These are phyloP conservation scores for Heliconius erato DNA, from an alignment of 2,888 invertebrate genomes.

Conservation along the genomic window DNA sequence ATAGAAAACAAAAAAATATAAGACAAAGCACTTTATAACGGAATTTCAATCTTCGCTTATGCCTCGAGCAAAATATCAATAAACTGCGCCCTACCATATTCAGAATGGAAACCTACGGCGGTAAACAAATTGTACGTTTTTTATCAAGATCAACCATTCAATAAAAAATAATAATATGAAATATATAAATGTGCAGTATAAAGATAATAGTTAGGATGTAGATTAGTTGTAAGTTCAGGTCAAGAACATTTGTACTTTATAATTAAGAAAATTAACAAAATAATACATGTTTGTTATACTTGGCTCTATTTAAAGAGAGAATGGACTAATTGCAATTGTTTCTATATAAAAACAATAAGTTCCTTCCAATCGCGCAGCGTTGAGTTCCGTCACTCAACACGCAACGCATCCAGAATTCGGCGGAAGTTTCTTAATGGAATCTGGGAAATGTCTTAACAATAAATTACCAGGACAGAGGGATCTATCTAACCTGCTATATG, in stretches of 20 bases:
- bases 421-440: too few relatives aligned
- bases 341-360: background rate
- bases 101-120: conserved; percentile 48
- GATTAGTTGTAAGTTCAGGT: background rate
- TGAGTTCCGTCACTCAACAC: too few relatives aligned
- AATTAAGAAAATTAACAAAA: background rate
- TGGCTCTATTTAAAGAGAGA: background rate
- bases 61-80: conserved; percentile 52
- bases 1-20: conserved; percentile 30
- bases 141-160: conserved; percentile 11
- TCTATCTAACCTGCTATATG: too few relatives aligned
- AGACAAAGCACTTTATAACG: conserved; percentile 50
- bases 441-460: too few relatives aligned
- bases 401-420: too few relatives aligned
- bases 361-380: too few relatives aligned
- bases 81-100: conserved; percentile 49
- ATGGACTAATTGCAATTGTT: background rate
- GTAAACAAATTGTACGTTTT: conserved; percentile 28
- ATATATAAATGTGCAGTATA: background rate
- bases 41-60: conserved; percentile 48
- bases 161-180: conserved; percentile 15
- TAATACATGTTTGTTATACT: too few relatives aligned
- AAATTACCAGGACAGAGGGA: too few relatives aligned
- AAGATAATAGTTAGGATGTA: background rate
- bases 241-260: background rate